Evolutionary conservation across 2,888 invertebrate species (phyloP), one percentile per base, ranked within the genome.

Genomic region (Zeuzera pyrina): DNA sequence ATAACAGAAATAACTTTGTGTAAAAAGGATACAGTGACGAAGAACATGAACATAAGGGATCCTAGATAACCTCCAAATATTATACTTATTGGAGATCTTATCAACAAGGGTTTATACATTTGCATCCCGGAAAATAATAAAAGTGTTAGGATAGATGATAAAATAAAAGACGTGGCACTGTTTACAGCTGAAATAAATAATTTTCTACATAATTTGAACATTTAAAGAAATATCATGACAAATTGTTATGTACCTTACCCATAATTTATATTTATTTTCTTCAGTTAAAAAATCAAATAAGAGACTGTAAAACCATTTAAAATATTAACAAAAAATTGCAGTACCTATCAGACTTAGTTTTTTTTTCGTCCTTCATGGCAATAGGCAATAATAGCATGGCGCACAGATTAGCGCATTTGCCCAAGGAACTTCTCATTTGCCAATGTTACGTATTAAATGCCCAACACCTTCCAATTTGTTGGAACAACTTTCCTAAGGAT

Each of bases 61-160:
- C 95, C 95, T 22, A 95, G 74, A 55, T 92, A 94, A 43, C 97
- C 97, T 45, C 95, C 96, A 37, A 96, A 81, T 56, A 97, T 89
- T 8, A 94, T 96, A 49, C 92, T 89, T 19, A 93, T 69, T 55
- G 95, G 95, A 2, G 93, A 89, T 14, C 91, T 89, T 29, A 90
- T 87, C 33, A 97, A 77, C 85, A 92, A 89, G 10, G 88, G 88
- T 57, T 90, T 91, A 63, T 94, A 95, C 85, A 96, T 92, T 78
- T 97, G 96, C 91, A 97, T 93, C 32, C 92, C 92, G 49, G 94
- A 95, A 77, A 97, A 95, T 51, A 95, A 83, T 5, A 96, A 84
- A 16, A 96, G 86, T 5, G 93, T 89, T 49, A 95, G 71, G 46
- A 95, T 91, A 21, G 91, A 87, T 1, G 96, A 91, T 47, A 96